These are phyloP conservation scores for Poeciliopsis gracilis DNA, from an alignment of 2,797 vertebrate species.

Conservation along the genomic window DNA sequence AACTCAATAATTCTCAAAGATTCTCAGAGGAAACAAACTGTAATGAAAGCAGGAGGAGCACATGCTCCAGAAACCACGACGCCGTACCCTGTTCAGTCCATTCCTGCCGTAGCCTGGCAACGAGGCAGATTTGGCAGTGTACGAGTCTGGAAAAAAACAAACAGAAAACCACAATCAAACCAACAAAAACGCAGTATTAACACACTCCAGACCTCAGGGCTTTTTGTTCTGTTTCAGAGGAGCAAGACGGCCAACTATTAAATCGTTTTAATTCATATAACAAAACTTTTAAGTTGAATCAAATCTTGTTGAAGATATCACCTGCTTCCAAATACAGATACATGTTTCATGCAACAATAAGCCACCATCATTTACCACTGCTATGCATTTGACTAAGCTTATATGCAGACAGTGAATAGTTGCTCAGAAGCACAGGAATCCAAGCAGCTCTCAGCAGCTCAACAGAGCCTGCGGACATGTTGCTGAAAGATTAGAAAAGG, in stretches of 20 bases:
- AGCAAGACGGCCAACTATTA: not conserved
- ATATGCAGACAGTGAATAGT: not conserved
- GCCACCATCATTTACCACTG: not conserved
- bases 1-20: conserved; percentile 3
- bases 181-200: not conserved
- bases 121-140: conserved; percentile 93
- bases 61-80: not conserved
- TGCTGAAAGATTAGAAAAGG: conserved; percentile 11
- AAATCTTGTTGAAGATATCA: not conserved
- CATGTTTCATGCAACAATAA: not conserved
- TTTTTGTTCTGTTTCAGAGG: not conserved
- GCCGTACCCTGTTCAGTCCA: conserved; percentile 89
- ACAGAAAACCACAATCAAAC: conserved; percentile 36
- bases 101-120: conserved; percentile 94
- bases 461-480: conserved; percentile 2
- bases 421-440: not conserved
- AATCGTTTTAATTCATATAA: not conserved
- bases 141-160: conserved; percentile 83
- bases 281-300: not conserved
- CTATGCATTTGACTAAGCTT: not conserved
- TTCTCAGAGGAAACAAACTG: not conserved
- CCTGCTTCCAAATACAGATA: not conserved
- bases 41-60: not conserved
- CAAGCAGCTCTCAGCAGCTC: not conserved
- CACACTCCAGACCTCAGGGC: not conserved